Evolutionary conservation across 2,113 vertebrate genomes (phyloP).

Genomic region (Emydocephalus ijimae): DNA sequence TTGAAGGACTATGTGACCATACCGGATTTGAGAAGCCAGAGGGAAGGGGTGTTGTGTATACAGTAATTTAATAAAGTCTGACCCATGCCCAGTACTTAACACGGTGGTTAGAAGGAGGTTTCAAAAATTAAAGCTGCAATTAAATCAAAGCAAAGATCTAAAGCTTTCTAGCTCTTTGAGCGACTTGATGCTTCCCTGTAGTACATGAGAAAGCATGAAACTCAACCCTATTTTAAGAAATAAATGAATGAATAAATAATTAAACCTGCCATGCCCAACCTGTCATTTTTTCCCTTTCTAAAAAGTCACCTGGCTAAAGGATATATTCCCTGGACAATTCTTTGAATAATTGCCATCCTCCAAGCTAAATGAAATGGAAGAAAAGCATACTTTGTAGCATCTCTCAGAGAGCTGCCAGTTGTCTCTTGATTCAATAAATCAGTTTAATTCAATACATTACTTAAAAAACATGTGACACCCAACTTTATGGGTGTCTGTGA

Average conservation of each 20-base stretch:
- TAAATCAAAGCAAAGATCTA: neutral
- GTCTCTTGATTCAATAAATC: conserved; percentile 9
- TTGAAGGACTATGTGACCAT: too few species aligned
- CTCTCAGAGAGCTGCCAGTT: neutral
- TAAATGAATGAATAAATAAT: neutral
- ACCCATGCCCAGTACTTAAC: too few species aligned
- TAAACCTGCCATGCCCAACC: neutral
- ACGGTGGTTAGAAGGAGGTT: neutral
- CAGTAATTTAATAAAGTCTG: too few species aligned
- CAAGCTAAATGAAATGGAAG: conserved; percentile 12
- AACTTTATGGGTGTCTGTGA: neutral
- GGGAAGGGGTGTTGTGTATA: too few species aligned
- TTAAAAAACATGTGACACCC: neutral
- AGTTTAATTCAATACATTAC: conserved; percentile 10
- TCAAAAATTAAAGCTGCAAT: neutral
- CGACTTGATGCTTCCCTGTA: neutral
- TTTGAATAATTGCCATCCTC: conserved; percentile 7
- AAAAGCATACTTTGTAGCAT: conserved; percentile 3
- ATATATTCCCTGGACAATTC: neutral
- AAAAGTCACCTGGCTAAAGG: neutral
- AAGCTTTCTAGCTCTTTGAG: neutral
- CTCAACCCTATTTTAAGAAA: neutral
- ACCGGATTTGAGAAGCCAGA: too few species aligned
- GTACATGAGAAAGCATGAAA: neutral
- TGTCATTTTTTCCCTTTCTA: neutral